Conservation (phyloP, 92 coral and sea anemone genomes). For the Micromussa lordhowensis region DNA sequence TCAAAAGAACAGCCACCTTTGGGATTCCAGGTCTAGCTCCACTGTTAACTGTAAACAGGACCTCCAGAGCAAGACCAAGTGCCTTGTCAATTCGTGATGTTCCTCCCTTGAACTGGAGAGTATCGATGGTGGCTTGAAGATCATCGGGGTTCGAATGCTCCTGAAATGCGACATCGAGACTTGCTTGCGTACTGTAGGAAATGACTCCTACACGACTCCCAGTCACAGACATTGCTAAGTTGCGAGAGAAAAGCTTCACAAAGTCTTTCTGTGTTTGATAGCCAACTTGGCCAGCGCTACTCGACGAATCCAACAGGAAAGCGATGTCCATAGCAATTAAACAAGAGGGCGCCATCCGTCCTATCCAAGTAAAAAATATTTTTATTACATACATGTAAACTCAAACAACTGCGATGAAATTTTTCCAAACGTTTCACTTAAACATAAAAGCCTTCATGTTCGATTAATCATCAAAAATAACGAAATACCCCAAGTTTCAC, state of each 20-base stretch:
- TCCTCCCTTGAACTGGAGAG: conserved; percentile 46
- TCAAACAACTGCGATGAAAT: background rate
- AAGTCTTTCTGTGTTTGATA: conserved; percentile 46
- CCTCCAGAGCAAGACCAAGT: conserved; percentile 43
- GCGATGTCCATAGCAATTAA: conserved; percentile 49
- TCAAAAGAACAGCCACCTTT: conserved; percentile 63
- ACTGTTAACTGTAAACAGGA: conserved; percentile 36
- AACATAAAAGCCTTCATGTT: too few relatives aligned
- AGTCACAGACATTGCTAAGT: conserved; percentile 11
- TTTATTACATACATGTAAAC: background rate
- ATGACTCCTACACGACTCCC: conserved; percentile 41
- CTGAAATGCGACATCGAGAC: background rate
- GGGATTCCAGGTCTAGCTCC: conserved; percentile 62
- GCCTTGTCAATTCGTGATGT: conserved; percentile 64
- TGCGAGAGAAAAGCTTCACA: conserved; percentile 33
- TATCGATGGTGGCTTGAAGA: background rate
- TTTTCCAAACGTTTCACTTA: too few relatives aligned
- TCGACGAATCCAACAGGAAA: conserved; percentile 61
- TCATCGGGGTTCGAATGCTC: background rate
- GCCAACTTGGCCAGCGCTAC: conserved; percentile 45
- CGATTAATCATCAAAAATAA: too few relatives aligned
- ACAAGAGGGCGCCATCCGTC: background rate
- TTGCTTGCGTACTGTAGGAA: conserved; percentile 21
- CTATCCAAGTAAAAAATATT: background rate
- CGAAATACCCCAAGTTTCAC: too few relatives aligned